These are phyloP conservation scores for Prunella strophiata DNA, from an alignment of 2,797 vertebrate species.

Conservation along the genomic window DNA sequence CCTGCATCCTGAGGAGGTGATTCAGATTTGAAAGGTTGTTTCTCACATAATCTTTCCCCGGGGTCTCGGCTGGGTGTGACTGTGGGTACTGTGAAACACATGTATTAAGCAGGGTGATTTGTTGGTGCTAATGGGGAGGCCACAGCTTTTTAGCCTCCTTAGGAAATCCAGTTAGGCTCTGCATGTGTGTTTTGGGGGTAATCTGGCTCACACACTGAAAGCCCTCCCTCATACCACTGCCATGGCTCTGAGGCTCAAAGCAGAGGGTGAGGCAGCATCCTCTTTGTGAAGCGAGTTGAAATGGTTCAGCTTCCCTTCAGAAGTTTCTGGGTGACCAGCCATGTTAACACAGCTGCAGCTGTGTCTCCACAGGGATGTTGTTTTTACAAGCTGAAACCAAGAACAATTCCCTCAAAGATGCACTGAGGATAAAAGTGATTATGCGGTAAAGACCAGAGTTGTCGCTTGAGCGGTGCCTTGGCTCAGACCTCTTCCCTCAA, in stretches of 20 bases:
- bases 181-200: not conserved
- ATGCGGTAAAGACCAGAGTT: not conserved
- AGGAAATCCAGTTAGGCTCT: not conserved
- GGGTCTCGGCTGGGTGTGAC: not conserved
- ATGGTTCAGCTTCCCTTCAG: not conserved
- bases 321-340: slow-evolving; percentile 28
- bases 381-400: slow-evolving; percentile 15
- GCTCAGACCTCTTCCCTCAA: not conserved
- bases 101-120: not conserved
- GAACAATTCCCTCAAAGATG: slow-evolving; percentile 33
- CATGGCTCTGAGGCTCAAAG: not conserved
- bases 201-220: not conserved
- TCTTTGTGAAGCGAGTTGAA: not conserved
- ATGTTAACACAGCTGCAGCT: slow-evolving; percentile 34
- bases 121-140: not conserved
- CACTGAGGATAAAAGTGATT: slow-evolving; percentile 5
- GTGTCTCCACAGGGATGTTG: slow-evolving; percentile 10
- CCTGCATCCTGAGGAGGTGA: not conserved
- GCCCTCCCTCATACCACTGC: not conserved
- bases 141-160: not conserved
- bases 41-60: not conserved
- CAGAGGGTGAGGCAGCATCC: not conserved
- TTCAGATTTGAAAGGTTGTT: not conserved
- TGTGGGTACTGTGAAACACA: fast-evolving
- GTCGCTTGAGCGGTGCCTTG: not conserved